Percentiles rank a stretch among this genome's conserved stretches.
These are phyloP conservation scores for Agrotis ipsilon DNA, from an alignment of 2,888 invertebrate species.

Conservation along the genomic window DNA sequence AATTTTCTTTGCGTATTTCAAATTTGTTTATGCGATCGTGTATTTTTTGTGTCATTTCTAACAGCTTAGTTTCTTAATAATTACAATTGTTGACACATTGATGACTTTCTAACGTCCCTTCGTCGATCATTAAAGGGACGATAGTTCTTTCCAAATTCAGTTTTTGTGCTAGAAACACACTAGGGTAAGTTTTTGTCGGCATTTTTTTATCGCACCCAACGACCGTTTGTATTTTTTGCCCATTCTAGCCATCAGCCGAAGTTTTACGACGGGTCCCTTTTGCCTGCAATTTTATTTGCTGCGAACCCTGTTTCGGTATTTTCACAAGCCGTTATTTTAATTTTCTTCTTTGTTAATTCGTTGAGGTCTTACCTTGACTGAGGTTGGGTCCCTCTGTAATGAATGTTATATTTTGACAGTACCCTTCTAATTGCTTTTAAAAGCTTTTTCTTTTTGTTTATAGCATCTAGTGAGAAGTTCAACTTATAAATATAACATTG, in stretches of 20 bases:
- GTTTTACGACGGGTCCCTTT: constrained; percentile 73
- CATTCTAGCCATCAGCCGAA: constrained; percentile 64
- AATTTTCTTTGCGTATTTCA: constrained; percentile 36
- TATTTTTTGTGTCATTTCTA: constrained; percentile 50
- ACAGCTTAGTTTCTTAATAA: constrained; percentile 49
- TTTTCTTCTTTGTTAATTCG: constrained; percentile 59
- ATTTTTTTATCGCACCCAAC: constrained; percentile 65
- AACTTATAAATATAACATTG: constrained; percentile 45
- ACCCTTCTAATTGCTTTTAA: constrained; percentile 18
- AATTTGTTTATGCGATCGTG: constrained; percentile 12
- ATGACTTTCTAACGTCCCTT: constrained; percentile 69
- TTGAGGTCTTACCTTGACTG: constrained; percentile 33
- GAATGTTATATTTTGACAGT: constrained; percentile 3
- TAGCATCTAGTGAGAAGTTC: constrained; percentile 34
- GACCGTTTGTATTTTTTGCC: constrained; percentile 69
- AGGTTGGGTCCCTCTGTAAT: constrained; percentile 12
- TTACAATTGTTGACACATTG: constrained; percentile 59
- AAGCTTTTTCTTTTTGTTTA: constrained; percentile 12
- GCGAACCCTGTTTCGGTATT: constrained; percentile 59
- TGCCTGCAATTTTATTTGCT: constrained; percentile 69
- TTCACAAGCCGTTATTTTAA: constrained; percentile 64
- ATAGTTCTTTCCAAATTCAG: constrained; percentile 48
- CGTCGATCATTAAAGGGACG: constrained; percentile 57
- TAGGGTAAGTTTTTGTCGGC: constrained; percentile 69
- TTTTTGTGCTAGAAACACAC: constrained; percentile 64